Evolutionary conservation across 37 sponge, comb jelly and placozoan species (phyloP).

Genomic region (Theonella swinhoei): DNA sequence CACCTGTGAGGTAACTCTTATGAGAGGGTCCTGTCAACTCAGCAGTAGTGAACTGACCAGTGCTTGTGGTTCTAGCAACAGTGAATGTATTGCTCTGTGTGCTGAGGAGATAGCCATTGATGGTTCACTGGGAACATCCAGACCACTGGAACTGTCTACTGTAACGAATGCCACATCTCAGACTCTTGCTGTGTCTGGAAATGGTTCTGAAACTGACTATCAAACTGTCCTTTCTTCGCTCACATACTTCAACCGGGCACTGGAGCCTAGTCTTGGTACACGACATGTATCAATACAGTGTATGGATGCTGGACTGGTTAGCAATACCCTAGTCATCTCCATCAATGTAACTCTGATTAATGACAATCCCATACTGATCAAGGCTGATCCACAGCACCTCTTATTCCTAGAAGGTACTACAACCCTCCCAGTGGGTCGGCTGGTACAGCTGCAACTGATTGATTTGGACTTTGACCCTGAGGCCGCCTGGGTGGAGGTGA

Average conservation of each 20-base stretch:
- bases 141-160: neutral
- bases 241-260: slow-evolving; percentile 30
- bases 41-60: neutral
- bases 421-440: slow-evolving; percentile 3
- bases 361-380: slow-evolving; percentile 42
- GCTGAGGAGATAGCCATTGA: slow-evolving; percentile 28
- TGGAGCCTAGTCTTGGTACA: slow-evolving; percentile 23
- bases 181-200: slow-evolving; percentile 26
- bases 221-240: slow-evolving; percentile 27
- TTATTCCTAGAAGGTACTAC: slow-evolving; percentile 34
- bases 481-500: slow-evolving; percentile 1
- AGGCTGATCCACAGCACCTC: neutral
- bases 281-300: slow-evolving; percentile 27
- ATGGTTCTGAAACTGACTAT: slow-evolving; percentile 9
- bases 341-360: slow-evolving; percentile 25
- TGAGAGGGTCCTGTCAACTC: neutral
- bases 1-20: neutral
- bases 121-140: neutral
- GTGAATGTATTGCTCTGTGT: slow-evolving; percentile 14
- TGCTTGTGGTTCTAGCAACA: neutral
- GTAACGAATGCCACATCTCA: neutral
- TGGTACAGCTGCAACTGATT: slow-evolving; percentile 10
- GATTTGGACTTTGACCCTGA: slow-evolving; percentile 20
- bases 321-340: slow-evolving; percentile 10
- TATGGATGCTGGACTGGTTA: slow-evolving; percentile 1